Evolutionary conservation across 2,888 invertebrate genomes (phyloP).

Genomic region (Eupithecia vulgata): DNA sequence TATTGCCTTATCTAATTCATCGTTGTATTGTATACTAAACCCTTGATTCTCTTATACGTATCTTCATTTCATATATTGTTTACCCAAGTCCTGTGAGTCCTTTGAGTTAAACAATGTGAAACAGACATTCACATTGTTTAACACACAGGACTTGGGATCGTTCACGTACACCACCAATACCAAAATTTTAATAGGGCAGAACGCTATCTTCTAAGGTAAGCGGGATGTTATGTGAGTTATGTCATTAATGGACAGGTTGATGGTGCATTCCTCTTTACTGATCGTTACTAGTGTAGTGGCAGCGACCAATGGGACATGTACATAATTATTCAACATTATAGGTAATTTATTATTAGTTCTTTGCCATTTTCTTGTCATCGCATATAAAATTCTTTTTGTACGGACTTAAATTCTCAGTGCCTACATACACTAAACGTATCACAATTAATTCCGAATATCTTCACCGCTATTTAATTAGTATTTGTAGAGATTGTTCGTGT

Average conservation of each 20-base stretch:
- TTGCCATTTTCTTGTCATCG: neutral
- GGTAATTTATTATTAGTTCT: neutral
- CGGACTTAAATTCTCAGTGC: neutral
- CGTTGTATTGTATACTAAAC: neutral
- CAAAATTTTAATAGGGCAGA: neutral
- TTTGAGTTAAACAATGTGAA: too few species aligned
- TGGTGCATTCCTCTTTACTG: neutral
- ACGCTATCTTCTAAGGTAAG: neutral
- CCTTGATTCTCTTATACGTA: neutral
- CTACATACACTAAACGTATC: neutral
- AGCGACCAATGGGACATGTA: neutral
- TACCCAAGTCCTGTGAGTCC: too few species aligned
- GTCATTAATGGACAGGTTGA: neutral
- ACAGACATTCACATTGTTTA: too few species aligned
- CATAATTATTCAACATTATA: neutral
- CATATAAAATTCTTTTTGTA: neutral
- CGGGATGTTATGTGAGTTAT: neutral
- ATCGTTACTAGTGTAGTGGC: neutral
- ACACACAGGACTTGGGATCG: neutral
- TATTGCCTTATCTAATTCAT: neutral
- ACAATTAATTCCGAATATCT: neutral
- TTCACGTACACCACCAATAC: neutral
- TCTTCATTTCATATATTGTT: neutral
- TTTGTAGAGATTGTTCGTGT: neutral
- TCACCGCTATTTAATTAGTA: neutral